Conservation (phyloP, 2,888 invertebrate genomes). For the Oxycera nigricornis region DNA sequence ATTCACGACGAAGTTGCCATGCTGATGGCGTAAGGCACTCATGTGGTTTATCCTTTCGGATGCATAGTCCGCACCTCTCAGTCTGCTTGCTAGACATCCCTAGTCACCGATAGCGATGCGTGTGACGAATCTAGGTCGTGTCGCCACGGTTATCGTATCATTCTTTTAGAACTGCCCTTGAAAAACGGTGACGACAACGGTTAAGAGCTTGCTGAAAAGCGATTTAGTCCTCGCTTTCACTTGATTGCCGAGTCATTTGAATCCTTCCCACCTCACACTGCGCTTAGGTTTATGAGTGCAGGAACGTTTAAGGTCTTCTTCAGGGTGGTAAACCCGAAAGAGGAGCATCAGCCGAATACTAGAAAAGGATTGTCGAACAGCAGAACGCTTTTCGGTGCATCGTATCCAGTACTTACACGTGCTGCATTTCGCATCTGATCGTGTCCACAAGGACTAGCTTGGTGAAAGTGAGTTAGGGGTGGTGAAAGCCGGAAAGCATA, state of each 20-base stretch:
- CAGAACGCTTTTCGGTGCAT: background rate
- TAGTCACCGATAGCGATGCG: background rate
- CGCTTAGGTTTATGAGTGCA: too few species aligned
- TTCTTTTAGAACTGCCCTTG: slow-evolving; percentile 25
- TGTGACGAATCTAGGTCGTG: slow-evolving; percentile 28
- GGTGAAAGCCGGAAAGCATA: too few species aligned
- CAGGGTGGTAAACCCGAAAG: background rate
- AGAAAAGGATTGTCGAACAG: background rate
- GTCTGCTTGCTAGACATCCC: background rate
- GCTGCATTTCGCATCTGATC: background rate
- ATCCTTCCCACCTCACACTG: background rate
- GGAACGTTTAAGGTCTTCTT: too few species aligned
- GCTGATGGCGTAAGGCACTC: too few species aligned
- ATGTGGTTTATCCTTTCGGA: too few species aligned
- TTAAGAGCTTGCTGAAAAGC: slow-evolving; percentile 35
- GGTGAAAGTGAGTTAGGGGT: background rate
- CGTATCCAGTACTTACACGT: background rate
- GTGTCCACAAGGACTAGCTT: background rate
- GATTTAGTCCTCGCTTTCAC: slow-evolving; percentile 34
- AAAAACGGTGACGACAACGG: slow-evolving; percentile 14
- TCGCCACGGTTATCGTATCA: slow-evolving; percentile 12
- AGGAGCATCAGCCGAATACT: background rate
- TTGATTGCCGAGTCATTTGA: slow-evolving; percentile 26
- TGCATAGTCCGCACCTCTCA: background rate
- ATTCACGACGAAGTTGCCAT: too few species aligned